A percentile compares a stretch with the other conserved stretches of the same genome.
phyloP scores from a whole-genome alignment of 92 coral and sea anemone genomes.

The Plumapathes pennacea region DNA sequence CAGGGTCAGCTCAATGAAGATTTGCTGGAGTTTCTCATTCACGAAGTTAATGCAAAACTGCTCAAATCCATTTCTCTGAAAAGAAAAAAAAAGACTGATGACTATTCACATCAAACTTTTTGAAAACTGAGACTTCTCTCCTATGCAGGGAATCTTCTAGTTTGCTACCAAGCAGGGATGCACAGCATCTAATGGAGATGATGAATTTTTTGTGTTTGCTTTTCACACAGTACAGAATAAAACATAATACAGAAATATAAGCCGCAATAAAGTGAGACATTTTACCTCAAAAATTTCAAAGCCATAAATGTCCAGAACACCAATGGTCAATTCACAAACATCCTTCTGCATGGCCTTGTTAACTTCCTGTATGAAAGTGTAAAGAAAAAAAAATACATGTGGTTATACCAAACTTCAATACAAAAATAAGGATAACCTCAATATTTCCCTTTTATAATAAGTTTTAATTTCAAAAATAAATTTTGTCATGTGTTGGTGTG shows the following conservation, averaged over 20 bases:
- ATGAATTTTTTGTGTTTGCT: too few relatives aligned
- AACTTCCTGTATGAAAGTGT: slow-evolving; percentile 88
- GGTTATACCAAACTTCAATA: not conserved
- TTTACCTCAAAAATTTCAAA: slow-evolving; percentile 97
- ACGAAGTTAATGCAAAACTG: slow-evolving; percentile 99
- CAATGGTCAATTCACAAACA: slow-evolving; percentile 79
- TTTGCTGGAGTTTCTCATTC: slow-evolving; percentile 97
- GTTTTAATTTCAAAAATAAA: not conserved
- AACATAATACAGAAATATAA: too few relatives aligned
- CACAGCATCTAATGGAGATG: too few relatives aligned
- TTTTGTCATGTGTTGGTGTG: too few relatives aligned
- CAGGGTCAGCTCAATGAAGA: slow-evolving; percentile 93
- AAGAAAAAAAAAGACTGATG: not conserved
- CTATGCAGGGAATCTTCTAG: too few relatives aligned
- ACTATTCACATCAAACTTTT: not conserved
- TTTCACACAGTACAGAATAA: too few relatives aligned
- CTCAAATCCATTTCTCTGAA: slow-evolving; percentile 97
- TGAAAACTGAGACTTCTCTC: too few relatives aligned
- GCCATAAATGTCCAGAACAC: slow-evolving; percentile 97
- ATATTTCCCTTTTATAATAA: too few relatives aligned
- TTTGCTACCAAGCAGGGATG: too few relatives aligned
- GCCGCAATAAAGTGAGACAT: not conserved
- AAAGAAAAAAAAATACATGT: too few relatives aligned
- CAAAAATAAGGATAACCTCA: too few relatives aligned
- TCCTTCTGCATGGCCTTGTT: slow-evolving; percentile 98